Conservation (phyloP, 2,888 invertebrate genomes). For the Andrena chrysosceles region DNA sequence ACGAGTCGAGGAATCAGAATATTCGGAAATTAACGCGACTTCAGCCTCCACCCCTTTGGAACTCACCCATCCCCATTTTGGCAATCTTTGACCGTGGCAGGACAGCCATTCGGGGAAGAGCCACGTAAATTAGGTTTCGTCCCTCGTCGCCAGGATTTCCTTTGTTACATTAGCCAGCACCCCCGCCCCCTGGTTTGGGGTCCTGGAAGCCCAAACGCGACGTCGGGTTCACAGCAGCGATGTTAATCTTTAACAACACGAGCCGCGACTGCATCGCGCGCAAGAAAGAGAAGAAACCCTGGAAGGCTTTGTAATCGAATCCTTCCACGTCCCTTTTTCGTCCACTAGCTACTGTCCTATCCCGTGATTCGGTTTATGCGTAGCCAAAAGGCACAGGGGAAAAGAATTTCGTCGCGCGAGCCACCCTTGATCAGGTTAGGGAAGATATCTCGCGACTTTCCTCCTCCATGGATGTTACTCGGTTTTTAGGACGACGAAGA, state of each 20-base stretch:
- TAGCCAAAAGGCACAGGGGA: slow-evolving; percentile 33
- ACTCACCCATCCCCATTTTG: background rate
- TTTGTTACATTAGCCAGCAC: slow-evolving; percentile 79
- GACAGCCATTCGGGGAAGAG: slow-evolving; percentile 16
- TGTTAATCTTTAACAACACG: slow-evolving; percentile 73
- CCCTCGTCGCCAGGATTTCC: slow-evolving; percentile 76
- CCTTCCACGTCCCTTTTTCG: slow-evolving; percentile 39
- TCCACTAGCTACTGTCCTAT: background rate
- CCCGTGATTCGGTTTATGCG: slow-evolving; percentile 55
- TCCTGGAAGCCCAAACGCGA: slow-evolving; percentile 59
- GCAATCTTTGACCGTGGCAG: slow-evolving; percentile 6
- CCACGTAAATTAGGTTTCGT: slow-evolving; percentile 74
- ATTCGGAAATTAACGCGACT: background rate
- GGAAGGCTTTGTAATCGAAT: slow-evolving; percentile 65
- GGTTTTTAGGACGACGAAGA: too few relatives aligned
- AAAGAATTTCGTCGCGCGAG: slow-evolving; percentile 36
- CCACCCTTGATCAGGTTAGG: background rate
- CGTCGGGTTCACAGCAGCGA: slow-evolving; percentile 52
- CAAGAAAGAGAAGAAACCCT: slow-evolving; percentile 17
- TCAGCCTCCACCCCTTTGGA: background rate
- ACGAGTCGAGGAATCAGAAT: background rate
- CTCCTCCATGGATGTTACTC: too few relatives aligned
- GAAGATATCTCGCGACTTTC: background rate
- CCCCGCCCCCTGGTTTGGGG: slow-evolving; percentile 55
- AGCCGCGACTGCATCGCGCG: slow-evolving; percentile 47